Evolutionary conservation across 2,797 vertebrate species (phyloP), one percentile per base, ranked within the genome.

Genomic region (Fringilla coelebs): DNA sequence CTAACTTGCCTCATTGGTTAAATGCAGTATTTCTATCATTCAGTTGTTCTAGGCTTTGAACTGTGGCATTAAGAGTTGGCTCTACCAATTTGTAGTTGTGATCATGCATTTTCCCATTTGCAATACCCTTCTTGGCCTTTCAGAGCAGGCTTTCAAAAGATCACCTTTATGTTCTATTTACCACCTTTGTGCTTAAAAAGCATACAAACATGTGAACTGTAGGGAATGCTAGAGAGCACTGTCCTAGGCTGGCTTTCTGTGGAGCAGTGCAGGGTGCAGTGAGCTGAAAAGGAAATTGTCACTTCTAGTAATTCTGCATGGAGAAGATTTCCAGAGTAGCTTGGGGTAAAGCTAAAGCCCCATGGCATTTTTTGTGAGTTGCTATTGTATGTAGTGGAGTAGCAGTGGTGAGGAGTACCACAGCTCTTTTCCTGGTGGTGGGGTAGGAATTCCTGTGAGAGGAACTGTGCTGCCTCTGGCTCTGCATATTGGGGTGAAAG

Each of bases 401-500:
- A 54, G 49, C 29, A 72, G 36, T 49, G 85, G 40, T 80, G 65
- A 46, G 70, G n/a, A 88, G 17, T 55, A 45, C 9, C 29, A 3
- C 5, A 16, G 13, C 28, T 11, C 32, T 60, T 91, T 57, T 70
- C n/a, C n/a, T 91, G 62, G 18, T 43, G 46, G 7, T 21, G 40
- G 38, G 22, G 28, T n/a, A 15, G 62, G 62, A 89, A 46, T 54
- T 81, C 49, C 72, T 13, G 1, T 49, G 76, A 85, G 65, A 49
- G 22, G 72, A 73, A 25, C 51, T 0, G 0, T 75, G 63, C 24
- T 93, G 49, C 67, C 31, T 51, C 48, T 0, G 1, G 61, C 54
- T 92, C 19, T 1, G 6, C 25, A 2, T 58, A 7, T 38, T 3
- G 19, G 49, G 7, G 4, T 63, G 68, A 65, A 71, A 88, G 72